These are phyloP conservation scores for Scotopteryx bipunctaria DNA, from an alignment of 2,888 invertebrate species.

Conservation along the genomic window DNA sequence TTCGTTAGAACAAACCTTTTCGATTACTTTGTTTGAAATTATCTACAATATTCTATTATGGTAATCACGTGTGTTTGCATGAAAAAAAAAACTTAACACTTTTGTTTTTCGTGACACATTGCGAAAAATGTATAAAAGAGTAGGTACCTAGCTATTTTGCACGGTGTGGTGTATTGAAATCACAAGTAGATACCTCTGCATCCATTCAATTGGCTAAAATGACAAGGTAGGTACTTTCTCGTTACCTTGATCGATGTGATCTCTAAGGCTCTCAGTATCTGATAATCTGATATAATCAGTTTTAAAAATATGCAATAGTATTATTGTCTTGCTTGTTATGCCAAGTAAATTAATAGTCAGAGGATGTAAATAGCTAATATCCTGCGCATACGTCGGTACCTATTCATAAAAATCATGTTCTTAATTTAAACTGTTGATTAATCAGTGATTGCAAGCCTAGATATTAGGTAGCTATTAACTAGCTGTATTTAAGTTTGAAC, in stretches of 20 bases:
- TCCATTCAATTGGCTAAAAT: too few species aligned
- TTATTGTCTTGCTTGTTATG: not conserved
- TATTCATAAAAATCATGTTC: conserved; percentile 9
- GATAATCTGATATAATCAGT: too few species aligned
- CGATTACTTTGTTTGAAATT: conserved; percentile 23
- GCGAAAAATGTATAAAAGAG: too few species aligned
- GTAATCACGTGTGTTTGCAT: conserved; percentile 15
- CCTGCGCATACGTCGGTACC: conserved; percentile 7
- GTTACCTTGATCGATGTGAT: too few species aligned
- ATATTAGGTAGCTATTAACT: conserved; percentile 23
- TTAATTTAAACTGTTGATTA: conserved; percentile 18
- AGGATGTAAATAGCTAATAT: conserved; percentile 16
- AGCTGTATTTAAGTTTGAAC: conserved; percentile 38
- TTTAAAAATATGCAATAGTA: not conserved
- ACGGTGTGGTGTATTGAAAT: too few species aligned
- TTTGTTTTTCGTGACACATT: too few species aligned
- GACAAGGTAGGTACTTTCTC: too few species aligned
- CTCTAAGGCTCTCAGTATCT: too few species aligned
- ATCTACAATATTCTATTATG: conserved; percentile 8
- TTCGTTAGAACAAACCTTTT: conserved; percentile 34
- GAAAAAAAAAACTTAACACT: too few species aligned
- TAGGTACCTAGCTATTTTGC: too few species aligned
- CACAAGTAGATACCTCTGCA: too few species aligned
- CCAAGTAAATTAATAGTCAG: not conserved
- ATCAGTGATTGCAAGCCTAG: conserved; percentile 24